A percentile compares a stretch with the other conserved stretches of the same genome.
phyloP scores from a whole-genome alignment of 2,113 vertebrate genomes.

The Clarias magur region DNA sequence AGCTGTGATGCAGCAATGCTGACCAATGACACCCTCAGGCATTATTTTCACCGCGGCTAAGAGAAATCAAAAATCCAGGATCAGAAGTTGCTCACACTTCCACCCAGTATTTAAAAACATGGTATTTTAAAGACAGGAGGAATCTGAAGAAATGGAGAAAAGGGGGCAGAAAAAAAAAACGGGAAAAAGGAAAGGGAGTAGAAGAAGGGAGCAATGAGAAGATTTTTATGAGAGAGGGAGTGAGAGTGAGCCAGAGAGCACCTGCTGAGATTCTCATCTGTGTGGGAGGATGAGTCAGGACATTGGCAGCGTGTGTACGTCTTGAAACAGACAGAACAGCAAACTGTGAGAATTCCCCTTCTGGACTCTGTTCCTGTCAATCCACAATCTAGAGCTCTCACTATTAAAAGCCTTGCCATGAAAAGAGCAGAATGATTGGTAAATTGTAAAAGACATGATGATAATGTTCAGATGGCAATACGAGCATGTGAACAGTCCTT shows the following conservation, averaged over 20 bases:
- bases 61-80: neutral
- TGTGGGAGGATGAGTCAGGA: constrained; percentile 54
- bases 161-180: neutral
- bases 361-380: constrained; percentile 44
- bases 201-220: neutral
- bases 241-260: constrained; percentile 41
- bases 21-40: neutral
- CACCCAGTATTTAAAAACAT: neutral
- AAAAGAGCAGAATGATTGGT: neutral
- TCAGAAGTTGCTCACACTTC: neutral
- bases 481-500: neutral
- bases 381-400: constrained; percentile 15
- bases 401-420: neutral
- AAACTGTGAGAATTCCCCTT: constrained; percentile 57
- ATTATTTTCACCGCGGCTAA: neutral
- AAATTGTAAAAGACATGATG: neutral
- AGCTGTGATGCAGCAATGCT: neutral
- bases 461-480: neutral
- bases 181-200: neutral
- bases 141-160: neutral
- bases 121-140: neutral
- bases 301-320: constrained; percentile 34
- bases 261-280: constrained; percentile 52
- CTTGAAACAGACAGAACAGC: constrained; percentile 45
- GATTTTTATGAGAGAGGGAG: constrained; percentile 26